Evolutionary conservation across 2,888 invertebrate species (phyloP).

Genomic region (Euproctis similis): DNA sequence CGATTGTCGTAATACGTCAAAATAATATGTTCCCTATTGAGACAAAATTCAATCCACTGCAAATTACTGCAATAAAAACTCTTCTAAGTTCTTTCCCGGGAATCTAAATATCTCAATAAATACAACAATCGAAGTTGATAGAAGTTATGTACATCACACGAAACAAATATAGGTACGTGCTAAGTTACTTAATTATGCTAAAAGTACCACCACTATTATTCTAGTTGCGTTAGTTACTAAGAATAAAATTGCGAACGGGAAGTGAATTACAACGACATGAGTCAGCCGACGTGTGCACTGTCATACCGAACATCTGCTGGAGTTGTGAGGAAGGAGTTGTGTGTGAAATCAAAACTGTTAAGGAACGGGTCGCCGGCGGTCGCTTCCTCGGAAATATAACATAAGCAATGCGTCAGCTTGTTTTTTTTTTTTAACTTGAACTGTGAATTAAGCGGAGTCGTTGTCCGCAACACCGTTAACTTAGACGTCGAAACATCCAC

Average conservation of each 20-base stretch:
- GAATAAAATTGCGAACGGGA: constrained; percentile 43
- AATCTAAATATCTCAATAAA: too few relatives aligned
- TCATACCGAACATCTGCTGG: constrained; percentile 48
- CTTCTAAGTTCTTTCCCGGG: too few relatives aligned
- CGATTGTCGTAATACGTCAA: too few relatives aligned
- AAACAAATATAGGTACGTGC: constrained; percentile 2
- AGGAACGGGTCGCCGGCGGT: constrained; percentile 16
- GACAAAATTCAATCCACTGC: too few relatives aligned
- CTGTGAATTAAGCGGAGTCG: constrained; percentile 50
- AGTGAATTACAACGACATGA: constrained; percentile 53
- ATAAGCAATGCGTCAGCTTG: constrained; percentile 58
- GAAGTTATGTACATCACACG: too few relatives aligned
- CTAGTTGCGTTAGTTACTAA: constrained; percentile 30
- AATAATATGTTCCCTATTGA: too few relatives aligned
- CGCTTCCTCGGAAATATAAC: constrained; percentile 42
- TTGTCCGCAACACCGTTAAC: constrained; percentile 64
- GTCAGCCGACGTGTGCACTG: constrained; percentile 47
- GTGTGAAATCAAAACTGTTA: constrained; percentile 41
- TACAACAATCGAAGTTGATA: too few relatives aligned
- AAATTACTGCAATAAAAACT: too few relatives aligned
- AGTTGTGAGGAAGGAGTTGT: too few relatives aligned
- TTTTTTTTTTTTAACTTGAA: constrained; percentile 41
- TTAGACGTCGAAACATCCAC: constrained; percentile 16
- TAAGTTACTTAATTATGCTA: constrained; percentile 14
- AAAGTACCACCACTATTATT: constrained; percentile 14